These are phyloP conservation scores for Plagodis pulveraria DNA, from an alignment of 2,888 invertebrate genomes.

Conservation along the genomic window DNA sequence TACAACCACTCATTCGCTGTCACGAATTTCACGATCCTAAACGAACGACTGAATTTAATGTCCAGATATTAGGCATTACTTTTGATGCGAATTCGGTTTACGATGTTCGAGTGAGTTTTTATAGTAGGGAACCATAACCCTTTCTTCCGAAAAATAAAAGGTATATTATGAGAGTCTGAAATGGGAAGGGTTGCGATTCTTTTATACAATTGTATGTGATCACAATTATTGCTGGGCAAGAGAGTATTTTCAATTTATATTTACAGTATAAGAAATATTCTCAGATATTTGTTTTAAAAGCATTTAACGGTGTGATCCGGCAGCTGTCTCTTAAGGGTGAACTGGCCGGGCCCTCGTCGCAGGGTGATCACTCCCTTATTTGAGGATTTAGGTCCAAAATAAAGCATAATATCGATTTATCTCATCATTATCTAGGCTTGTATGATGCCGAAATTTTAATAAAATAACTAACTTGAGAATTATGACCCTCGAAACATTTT, in stretches of 20 bases:
- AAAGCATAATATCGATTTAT: too few species aligned
- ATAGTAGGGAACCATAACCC: constrained; percentile 35
- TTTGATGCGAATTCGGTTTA: constrained; percentile 30
- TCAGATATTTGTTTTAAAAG: too few species aligned
- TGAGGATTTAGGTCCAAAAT: too few species aligned
- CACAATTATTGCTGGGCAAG: constrained; percentile 13
- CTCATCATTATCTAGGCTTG: too few species aligned
- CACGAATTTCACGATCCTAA: constrained; percentile 35
- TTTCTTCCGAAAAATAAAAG: constrained; percentile 33
- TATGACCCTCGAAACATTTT: too few species aligned
- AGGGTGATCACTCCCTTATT: too few species aligned
- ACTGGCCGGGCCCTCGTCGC: too few species aligned
- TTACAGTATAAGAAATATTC: background rate
- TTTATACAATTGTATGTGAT: constrained; percentile 19
- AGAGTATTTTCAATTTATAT: background rate
- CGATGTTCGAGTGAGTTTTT: constrained; percentile 38
- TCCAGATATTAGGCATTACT: constrained; percentile 35
- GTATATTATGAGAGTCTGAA: constrained; percentile 33
- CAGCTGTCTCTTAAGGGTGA: too few species aligned
- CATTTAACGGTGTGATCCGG: too few species aligned
- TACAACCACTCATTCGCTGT: constrained; percentile 39
- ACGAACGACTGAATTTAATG: constrained; percentile 37
- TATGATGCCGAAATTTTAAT: too few species aligned
- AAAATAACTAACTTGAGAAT: too few species aligned
- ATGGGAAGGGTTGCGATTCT: constrained; percentile 27